Conservation (phyloP, 2,888 invertebrate species). For the Cephus runcator region DNA sequence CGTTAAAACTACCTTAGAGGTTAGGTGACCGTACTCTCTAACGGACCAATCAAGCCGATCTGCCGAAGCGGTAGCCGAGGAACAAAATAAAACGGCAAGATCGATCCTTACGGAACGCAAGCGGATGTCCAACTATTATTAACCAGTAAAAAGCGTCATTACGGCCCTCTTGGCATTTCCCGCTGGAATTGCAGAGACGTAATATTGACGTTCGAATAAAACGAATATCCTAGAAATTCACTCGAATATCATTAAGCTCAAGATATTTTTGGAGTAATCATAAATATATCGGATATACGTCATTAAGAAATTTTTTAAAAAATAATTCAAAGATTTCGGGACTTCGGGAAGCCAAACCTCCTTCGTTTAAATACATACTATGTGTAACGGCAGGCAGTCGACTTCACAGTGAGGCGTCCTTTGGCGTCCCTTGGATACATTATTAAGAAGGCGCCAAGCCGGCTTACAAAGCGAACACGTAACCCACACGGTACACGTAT, state of each 20-base stretch:
- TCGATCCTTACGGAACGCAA: background rate
- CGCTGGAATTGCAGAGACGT: background rate
- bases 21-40: background rate
- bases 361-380: constrained; percentile 5
- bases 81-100: background rate
- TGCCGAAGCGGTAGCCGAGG: background rate
- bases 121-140: background rate
- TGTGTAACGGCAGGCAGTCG: background rate
- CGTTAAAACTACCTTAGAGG: constrained; percentile 33
- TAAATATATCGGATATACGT: background rate
- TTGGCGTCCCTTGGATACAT: background rate
- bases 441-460: background rate
- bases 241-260: background rate
- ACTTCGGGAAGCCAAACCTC: background rate
- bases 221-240: background rate
- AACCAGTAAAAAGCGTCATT: background rate
- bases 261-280: background rate
- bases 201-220: background rate
- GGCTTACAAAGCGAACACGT: background rate
- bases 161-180: background rate
- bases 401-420: background rate
- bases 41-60: background rate
- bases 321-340: background rate
- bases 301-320: background rate
- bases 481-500: background rate